phyloP scores from a whole-genome alignment of 2,113 vertebrate species.

The Burhinus bistriatus region DNA sequence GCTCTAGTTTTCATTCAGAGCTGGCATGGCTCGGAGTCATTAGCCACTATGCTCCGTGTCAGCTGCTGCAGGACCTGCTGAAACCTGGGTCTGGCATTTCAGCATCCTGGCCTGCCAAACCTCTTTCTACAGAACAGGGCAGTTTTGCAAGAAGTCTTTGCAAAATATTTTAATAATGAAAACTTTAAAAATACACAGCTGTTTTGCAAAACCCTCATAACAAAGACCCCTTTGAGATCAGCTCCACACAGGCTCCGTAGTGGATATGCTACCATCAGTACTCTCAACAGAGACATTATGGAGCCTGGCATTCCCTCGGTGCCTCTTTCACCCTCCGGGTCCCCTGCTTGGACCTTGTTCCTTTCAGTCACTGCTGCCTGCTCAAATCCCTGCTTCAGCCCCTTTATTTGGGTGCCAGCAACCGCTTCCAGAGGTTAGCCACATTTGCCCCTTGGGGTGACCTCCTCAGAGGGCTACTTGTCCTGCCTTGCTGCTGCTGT shows the following conservation, averaged over 20 bases:
- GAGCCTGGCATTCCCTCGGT: neutral
- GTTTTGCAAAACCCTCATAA: neutral
- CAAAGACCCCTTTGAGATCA: conserved; percentile 51
- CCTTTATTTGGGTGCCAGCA: neutral
- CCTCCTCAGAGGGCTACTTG: neutral
- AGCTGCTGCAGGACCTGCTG: conserved; percentile 22
- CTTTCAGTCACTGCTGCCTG: neutral
- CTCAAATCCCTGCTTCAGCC: neutral
- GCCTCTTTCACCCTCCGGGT: neutral
- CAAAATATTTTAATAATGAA: conserved; percentile 60
- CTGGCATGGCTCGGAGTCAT: neutral
- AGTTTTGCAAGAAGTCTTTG: conserved; percentile 51
- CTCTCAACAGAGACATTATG: conserved; percentile 42
- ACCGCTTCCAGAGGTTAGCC: neutral
- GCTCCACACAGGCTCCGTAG: neutral
- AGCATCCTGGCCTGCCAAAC: neutral
- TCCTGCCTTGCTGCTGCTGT: neutral
- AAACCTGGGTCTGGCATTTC: conserved; percentile 18
- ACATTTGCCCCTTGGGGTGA: neutral
- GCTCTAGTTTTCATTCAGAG: conserved; percentile 3
- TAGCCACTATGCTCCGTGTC: neutral
- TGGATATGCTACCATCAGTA: conserved; percentile 13
- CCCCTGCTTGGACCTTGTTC: neutral
- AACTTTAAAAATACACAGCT: conserved; percentile 51
- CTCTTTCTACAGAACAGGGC: conserved; percentile 1